phyloP scores from a whole-genome alignment of 1,140 invertebrate genomes.

The Heliconius hewitsoni region DNA sequence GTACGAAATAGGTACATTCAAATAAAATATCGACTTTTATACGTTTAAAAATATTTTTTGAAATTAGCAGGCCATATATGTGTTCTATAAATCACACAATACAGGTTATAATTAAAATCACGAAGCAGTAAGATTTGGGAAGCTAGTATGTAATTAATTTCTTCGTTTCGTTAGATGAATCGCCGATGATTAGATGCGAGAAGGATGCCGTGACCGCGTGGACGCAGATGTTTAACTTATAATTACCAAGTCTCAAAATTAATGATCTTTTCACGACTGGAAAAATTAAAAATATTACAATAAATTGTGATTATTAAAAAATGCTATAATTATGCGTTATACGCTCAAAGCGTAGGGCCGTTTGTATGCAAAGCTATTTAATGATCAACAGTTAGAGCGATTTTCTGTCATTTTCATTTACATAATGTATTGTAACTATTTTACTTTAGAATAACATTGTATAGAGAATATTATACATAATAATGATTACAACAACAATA shows the following conservation, averaged over 20 bases:
- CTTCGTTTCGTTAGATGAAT: constrained; percentile 75
- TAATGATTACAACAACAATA: neutral
- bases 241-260: constrained; percentile 64
- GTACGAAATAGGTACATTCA: neutral
- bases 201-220: constrained; percentile 58
- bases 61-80: constrained; percentile 62
- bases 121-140: constrained; percentile 69
- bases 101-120: constrained; percentile 74
- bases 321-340: constrained; percentile 23
- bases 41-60: constrained; percentile 42
- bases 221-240: constrained; percentile 74
- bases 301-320: constrained; percentile 40
- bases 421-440: constrained; percentile 6
- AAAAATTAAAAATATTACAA: constrained; percentile 44
- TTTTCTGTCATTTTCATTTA: constrained; percentile 12
- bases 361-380: constrained; percentile 26
- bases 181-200: constrained; percentile 69
- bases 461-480: neutral
- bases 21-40: neutral
- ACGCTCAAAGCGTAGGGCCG: constrained; percentile 20
- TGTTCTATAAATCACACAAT: constrained; percentile 67
- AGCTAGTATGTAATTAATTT: constrained; percentile 76
- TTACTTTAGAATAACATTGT: neutral
- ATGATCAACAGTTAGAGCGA: constrained; percentile 8
- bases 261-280: constrained; percentile 68